Conservation (phyloP, 2,888 invertebrate genomes). For the Hydrotaea cyrtoneurina region DNA sequence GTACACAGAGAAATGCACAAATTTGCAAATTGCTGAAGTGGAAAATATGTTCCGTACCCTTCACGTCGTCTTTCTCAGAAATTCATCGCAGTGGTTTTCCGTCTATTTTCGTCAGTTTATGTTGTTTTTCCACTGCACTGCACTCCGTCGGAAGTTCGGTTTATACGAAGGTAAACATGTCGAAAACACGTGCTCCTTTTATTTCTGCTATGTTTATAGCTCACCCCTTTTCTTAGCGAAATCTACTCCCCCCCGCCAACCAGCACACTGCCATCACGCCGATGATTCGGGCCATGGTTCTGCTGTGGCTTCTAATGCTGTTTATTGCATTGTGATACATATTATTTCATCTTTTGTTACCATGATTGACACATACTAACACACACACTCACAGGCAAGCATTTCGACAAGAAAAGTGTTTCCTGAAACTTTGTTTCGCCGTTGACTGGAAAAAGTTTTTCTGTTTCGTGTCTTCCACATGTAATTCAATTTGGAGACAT, state of each 20-base stretch:
- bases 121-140: conserved; percentile 21
- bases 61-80: conserved; percentile 1
- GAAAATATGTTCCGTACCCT: conserved; percentile 55
- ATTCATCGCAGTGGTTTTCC: not conserved
- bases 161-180: conserved; percentile 63
- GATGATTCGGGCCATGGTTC: not conserved
- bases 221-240: conserved; percentile 32
- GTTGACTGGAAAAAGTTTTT: not conserved
- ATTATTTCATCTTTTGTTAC: conserved; percentile 29
- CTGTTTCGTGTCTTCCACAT: not conserved
- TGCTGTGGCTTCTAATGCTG: not conserved
- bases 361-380: conserved; percentile 16
- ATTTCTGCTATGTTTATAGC: conserved; percentile 57
- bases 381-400: not conserved
- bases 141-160: conserved; percentile 54
- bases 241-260: not conserved
- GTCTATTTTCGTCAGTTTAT: not conserved
- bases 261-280: not conserved
- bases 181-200: conserved; percentile 59
- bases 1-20: conserved; percentile 47
- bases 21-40: conserved; percentile 52
- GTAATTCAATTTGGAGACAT: too few relatives aligned
- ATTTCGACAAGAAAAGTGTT: conserved; percentile 1
- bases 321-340: conserved; percentile 24
- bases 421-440: not conserved